Percentiles rank a stretch among this genome's conserved stretches.
Evolutionary conservation across 2,888 invertebrate species (phyloP).

Genomic region (Camponotus fellah): DNA sequence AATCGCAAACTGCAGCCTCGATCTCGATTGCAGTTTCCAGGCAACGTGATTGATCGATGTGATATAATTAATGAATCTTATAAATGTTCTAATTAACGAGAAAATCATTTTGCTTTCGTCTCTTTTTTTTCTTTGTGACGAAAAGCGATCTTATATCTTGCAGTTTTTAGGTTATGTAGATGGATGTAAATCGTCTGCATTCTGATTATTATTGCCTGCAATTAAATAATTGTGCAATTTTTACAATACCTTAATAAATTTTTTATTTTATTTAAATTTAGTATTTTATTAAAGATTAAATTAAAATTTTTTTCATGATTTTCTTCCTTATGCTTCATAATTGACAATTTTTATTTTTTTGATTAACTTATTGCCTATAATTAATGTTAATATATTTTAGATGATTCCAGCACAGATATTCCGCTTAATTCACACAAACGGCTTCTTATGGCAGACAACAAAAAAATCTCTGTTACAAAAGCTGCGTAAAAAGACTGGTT

Average conservation of each 20-base stretch:
- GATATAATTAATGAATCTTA: constrained; percentile 14
- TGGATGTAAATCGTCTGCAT: neutral
- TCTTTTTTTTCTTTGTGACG: neutral
- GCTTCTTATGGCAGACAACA: constrained; percentile 87
- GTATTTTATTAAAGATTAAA: neutral
- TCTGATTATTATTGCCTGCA: neutral
- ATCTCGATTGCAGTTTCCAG: constrained; percentile 80
- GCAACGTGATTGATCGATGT: constrained; percentile 82
- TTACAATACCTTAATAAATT: no score
- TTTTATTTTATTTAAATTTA: no score
- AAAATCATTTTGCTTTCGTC: constrained; percentile 27
- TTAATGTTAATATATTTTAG: constrained; percentile 83
- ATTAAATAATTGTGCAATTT: neutral
- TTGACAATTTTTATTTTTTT: neutral
- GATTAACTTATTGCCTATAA: neutral
- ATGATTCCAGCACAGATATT: constrained; percentile 89
- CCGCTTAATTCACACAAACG: constrained; percentile 88
- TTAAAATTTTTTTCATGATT: neutral
- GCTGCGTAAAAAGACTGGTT: constrained; percentile 97
- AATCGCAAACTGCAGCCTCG: constrained; percentile 69
- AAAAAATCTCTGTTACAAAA: constrained; percentile 93
- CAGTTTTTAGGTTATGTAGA: constrained; percentile 41
- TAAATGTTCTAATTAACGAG: constrained; percentile 7
- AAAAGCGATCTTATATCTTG: neutral
- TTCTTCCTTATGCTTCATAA: neutral